Conservation (phyloP, 2,797 vertebrate genomes). For the Hippoglossus hippoglossus region DNA sequence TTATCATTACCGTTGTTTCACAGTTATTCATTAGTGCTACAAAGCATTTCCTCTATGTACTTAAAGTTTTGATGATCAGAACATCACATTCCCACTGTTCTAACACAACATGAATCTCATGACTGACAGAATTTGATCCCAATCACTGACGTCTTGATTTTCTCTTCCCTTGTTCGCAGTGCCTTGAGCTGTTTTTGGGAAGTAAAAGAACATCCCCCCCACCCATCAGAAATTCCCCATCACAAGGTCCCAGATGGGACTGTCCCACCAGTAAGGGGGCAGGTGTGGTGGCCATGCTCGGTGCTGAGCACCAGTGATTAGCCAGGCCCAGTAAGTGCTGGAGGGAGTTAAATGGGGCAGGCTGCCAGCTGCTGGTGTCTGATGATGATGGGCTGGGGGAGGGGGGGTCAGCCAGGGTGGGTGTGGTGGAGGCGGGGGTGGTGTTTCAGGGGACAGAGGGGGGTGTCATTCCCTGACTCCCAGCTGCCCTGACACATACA, state of each 20-base stretch:
- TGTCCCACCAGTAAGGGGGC: slow-evolving; percentile 89
- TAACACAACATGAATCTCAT: slow-evolving; percentile 6
- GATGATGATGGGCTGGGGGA: slow-evolving; percentile 62
- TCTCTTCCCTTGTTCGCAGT: slow-evolving; percentile 40
- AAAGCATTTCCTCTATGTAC: slow-evolving; percentile 5
- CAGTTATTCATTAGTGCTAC: background rate
- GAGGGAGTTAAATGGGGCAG: slow-evolving; percentile 85
- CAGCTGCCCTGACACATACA: slow-evolving; percentile 66
- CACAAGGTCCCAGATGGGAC: slow-evolving; percentile 92
- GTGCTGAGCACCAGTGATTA: slow-evolving; percentile 93
- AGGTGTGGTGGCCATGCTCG: slow-evolving; percentile 85
- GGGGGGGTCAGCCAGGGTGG: slow-evolving; percentile 15
- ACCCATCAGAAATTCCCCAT: slow-evolving; percentile 70
- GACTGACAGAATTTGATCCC: slow-evolving; percentile 4
- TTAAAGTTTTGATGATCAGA: background rate
- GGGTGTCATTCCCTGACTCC: slow-evolving; percentile 58
- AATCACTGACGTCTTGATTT: slow-evolving; percentile 42
- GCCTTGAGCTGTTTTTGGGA: slow-evolving; percentile 83
- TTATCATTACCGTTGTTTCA: background rate
- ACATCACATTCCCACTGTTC: slow-evolving; percentile 10
- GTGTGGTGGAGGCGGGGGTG: slow-evolving; percentile 39
- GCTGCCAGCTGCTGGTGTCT: slow-evolving; percentile 88
- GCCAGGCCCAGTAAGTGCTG: slow-evolving; percentile 86
- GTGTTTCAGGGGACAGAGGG: slow-evolving; percentile 2
- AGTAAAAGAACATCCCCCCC: slow-evolving; percentile 80